Evolutionary conservation across 2,888 invertebrate species (phyloP).

Genomic region (Apomyelois bistriatella): DNA sequence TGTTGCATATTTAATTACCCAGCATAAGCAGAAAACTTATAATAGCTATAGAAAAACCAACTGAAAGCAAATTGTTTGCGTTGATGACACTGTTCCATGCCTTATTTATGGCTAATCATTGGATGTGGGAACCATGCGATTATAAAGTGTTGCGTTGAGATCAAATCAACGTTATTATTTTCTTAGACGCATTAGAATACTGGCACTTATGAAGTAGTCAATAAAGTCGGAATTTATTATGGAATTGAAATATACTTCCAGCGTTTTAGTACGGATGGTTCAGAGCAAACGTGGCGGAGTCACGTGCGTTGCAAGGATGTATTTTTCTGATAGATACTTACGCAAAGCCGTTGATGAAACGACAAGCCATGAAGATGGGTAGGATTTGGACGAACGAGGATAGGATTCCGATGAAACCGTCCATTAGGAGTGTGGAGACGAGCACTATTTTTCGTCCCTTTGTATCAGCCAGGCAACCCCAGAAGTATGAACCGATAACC

Average conservation of each 20-base stretch:
- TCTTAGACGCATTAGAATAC: slow-evolving; percentile 18
- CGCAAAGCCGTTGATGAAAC: slow-evolving; percentile 90
- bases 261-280: neutral
- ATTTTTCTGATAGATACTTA: slow-evolving; percentile 64
- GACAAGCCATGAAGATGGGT: slow-evolving; percentile 84
- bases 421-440: slow-evolving; percentile 85
- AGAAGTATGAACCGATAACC: slow-evolving; percentile 91
- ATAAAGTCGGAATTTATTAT: neutral
- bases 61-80: slow-evolving; percentile 20
- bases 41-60: slow-evolving; percentile 21
- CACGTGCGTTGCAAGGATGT: slow-evolving; percentile 11
- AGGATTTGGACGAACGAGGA: slow-evolving; percentile 88
- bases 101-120: slow-evolving; percentile 32
- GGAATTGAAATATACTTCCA: neutral
- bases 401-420: slow-evolving; percentile 85
- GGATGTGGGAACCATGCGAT: slow-evolving; percentile 38
- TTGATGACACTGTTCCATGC: slow-evolving; percentile 32
- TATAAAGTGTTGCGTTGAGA: slow-evolving; percentile 29
- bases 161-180: slow-evolving; percentile 36
- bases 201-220: slow-evolving; percentile 7
- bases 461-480: slow-evolving; percentile 91
- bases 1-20: slow-evolving; percentile 6
- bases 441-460: slow-evolving; percentile 88
- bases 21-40: slow-evolving; percentile 9
- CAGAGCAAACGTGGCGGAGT: slow-evolving; percentile 7